These are phyloP conservation scores for Papilio gigon DNA, from an alignment of 2,888 invertebrate genomes.

Conservation along the genomic window DNA sequence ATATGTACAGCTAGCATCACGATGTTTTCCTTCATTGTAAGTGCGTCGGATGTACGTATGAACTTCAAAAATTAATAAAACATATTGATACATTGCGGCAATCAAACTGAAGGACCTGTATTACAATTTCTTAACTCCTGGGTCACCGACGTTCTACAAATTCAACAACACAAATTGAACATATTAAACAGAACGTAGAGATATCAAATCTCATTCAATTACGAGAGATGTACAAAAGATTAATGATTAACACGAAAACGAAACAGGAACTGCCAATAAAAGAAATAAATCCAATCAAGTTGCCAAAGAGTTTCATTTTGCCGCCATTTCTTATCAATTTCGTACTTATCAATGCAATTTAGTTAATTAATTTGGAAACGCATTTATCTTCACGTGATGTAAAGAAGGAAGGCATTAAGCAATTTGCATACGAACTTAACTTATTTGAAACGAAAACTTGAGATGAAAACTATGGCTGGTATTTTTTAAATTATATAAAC, in stretches of 20 bases:
- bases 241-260: slow-evolving; percentile 49
- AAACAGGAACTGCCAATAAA: slow-evolving; percentile 50
- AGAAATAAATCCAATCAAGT: slow-evolving; percentile 61
- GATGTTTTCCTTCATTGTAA: too few species aligned
- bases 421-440: slow-evolving; percentile 27
- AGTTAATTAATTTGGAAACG: slow-evolving; percentile 77
- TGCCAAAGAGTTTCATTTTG: slow-evolving; percentile 48
- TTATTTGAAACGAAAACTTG: neutral
- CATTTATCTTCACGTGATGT: slow-evolving; percentile 77
- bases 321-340: slow-evolving; percentile 42
- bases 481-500: too few species aligned
- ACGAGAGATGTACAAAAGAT: slow-evolving; percentile 45
- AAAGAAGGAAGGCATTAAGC: slow-evolving; percentile 63
- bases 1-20: too few species aligned
- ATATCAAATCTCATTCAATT: slow-evolving; percentile 43
- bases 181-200: slow-evolving; percentile 3
- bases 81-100: too few species aligned
- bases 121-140: too few species aligned
- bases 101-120: too few species aligned
- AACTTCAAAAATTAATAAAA: too few species aligned
- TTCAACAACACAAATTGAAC: neutral
- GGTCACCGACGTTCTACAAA: too few species aligned
- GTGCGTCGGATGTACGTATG: too few species aligned
- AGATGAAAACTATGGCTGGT: neutral
- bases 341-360: slow-evolving; percentile 71